Percentiles rank a stretch among this genome's conserved stretches.
These are phyloP conservation scores for Agapornis roseicollis DNA, from an alignment of 2,113 vertebrate genomes.

Conservation along the genomic window DNA sequence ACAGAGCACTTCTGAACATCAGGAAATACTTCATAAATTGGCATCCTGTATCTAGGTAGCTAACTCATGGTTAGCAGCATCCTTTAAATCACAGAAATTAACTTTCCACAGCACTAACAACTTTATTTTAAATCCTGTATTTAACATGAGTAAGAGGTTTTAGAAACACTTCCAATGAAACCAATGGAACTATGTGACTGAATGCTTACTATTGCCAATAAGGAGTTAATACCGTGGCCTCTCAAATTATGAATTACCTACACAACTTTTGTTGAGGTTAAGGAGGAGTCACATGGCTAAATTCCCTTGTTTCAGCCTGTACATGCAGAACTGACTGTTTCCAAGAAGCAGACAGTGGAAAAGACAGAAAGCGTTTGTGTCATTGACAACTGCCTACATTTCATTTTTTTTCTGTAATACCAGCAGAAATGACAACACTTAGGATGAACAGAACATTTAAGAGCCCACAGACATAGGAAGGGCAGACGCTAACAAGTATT, in stretches of 20 bases:
- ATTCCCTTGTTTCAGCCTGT: neutral
- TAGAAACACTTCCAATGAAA: neutral
- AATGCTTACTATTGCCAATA: neutral
- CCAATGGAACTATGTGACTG: neutral
- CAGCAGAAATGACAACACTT: neutral
- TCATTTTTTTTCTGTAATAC: slow-evolving; percentile 6
- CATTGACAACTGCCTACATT: slow-evolving; percentile 35
- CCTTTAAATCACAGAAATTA: neutral
- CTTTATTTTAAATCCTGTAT: neutral
- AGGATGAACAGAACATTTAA: neutral
- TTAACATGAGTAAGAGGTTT: neutral
- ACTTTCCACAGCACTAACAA: neutral
- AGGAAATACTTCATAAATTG: neutral
- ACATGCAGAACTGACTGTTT: slow-evolving; percentile 18
- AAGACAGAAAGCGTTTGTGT: neutral
- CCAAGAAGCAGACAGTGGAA: slow-evolving; percentile 20
- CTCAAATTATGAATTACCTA: neutral
- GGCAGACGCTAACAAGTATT: neutral
- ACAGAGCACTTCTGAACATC: neutral
- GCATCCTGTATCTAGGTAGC: neutral
- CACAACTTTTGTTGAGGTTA: neutral
- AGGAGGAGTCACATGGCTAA: neutral
- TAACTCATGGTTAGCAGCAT: neutral
- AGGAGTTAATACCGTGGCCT: neutral
- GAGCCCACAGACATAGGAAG: neutral